A percentile compares a stretch with the other conserved stretches of the same genome.
Evolutionary conservation across 1,140 invertebrate genomes (phyloP).

Genomic region (Penaeus vannamei): DNA sequence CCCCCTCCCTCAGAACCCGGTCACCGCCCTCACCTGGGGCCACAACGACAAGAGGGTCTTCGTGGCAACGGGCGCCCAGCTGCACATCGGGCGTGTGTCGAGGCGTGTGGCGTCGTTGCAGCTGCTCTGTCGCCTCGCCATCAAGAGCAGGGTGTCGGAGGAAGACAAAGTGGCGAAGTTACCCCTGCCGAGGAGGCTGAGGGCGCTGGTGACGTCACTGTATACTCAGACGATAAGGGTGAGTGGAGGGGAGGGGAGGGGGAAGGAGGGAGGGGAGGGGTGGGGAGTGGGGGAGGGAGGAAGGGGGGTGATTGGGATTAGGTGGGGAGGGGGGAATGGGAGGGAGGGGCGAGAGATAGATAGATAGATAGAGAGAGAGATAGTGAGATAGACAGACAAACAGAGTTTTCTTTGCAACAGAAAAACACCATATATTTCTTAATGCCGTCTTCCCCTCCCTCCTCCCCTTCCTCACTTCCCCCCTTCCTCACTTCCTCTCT

Average conservation of each 20-base stretch:
- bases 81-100: constrained; percentile 93
- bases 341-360: no score
- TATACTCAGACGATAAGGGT: constrained; percentile 97
- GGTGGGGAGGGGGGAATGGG: neutral
- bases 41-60: constrained; percentile 96
- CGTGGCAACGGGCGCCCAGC: constrained; percentile 85
- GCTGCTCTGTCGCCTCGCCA: constrained; percentile 84
- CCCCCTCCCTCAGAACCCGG: constrained; percentile 77
- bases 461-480: neutral
- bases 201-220: constrained; percentile 86
- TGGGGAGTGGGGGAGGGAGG: neutral
- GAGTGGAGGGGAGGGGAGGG: constrained; percentile 69
- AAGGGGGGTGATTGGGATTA: neutral
- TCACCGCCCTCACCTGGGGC: constrained; percentile 96
- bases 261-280: neutral
- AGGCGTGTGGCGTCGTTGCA: constrained; percentile 91
- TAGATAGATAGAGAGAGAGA: no score
- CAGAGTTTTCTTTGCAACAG: no score
- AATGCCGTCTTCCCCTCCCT: neutral
- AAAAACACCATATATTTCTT: no score
- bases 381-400: no score
- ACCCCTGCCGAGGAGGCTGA: constrained; percentile 88
- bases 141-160: constrained; percentile 76
- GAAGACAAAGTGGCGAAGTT: constrained; percentile 78
- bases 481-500: neutral